A percentile compares a stretch with the other conserved stretches of the same genome.
Evolutionary conservation across 2,113 vertebrate species (phyloP).

Genomic region (Cercocebus atys): DNA sequence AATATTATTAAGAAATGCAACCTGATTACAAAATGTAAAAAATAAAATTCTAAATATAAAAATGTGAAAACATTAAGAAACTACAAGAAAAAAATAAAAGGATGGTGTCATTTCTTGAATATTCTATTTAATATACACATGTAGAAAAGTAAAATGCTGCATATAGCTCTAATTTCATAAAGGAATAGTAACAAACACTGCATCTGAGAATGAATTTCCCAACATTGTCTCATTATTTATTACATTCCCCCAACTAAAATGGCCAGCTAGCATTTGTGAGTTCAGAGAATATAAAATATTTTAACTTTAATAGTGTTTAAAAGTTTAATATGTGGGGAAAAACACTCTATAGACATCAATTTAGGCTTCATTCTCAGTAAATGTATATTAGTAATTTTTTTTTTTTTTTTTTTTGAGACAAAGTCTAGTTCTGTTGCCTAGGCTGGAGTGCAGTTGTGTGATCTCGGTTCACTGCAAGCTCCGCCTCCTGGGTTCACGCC

Average conservation of each 20-base stretch:
- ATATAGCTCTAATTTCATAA: neutral
- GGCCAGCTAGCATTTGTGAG: neutral
- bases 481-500: no score
- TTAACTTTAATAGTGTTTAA: neutral
- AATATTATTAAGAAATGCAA: neutral
- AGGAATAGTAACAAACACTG: neutral
- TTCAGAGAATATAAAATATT: slow-evolving; percentile 16
- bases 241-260: neutral
- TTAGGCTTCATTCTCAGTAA: neutral
- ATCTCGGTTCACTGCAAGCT: no score
- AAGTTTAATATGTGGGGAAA: neutral
- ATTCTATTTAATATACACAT: neutral
- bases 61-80: neutral
- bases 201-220: neutral
- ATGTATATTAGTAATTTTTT: neutral
- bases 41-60: neutral
- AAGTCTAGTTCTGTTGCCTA: no score
- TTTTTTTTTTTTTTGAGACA: no score
- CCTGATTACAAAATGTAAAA: neutral
- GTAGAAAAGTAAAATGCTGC: neutral
- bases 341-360: neutral
- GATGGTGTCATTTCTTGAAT: neutral
- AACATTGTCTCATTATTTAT: neutral
- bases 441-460: no score
- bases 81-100: neutral